phyloP scores from a whole-genome alignment of 2,888 invertebrate genomes.

The Netelia fuscicornis region DNA sequence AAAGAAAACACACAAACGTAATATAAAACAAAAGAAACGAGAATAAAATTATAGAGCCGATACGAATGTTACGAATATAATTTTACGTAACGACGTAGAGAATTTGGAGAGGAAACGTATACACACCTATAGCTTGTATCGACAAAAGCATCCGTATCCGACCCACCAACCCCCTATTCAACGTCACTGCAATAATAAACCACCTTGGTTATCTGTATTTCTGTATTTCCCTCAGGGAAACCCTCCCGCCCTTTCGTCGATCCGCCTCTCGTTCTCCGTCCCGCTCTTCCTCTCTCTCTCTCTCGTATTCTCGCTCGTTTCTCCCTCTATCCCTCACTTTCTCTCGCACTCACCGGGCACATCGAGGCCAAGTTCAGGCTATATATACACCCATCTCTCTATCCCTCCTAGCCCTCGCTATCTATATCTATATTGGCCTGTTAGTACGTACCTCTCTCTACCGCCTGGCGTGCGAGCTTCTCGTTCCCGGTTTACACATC shows the following conservation, averaged over 20 bases:
- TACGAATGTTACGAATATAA: too few relatives aligned
- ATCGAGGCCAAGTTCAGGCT: constrained; percentile 84
- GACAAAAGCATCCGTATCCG: constrained; percentile 64
- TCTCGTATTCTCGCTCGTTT: constrained; percentile 57
- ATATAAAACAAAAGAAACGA: background rate
- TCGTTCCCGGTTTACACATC: constrained; percentile 67
- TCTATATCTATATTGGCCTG: constrained; percentile 28
- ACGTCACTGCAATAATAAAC: constrained; percentile 83
- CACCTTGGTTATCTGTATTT: constrained; percentile 83
- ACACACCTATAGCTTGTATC: constrained; percentile 23
- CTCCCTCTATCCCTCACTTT: constrained; percentile 64
- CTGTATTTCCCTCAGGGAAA: constrained; percentile 83
- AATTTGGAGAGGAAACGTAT: background rate
- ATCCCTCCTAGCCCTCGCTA: constrained; percentile 30
- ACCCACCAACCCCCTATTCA: constrained; percentile 80
- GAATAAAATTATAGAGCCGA: background rate
- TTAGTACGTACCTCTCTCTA: constrained; percentile 47
- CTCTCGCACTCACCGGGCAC: constrained; percentile 78
- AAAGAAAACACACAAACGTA: background rate
- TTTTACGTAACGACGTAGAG: background rate
- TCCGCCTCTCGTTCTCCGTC: constrained; percentile 38
- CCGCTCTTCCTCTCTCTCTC: constrained; percentile 32
- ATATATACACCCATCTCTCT: constrained; percentile 72
- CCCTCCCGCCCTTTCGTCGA: constrained; percentile 69
- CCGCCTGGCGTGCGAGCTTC: constrained; percentile 54